Evolutionary conservation across 1,140 invertebrate species (phyloP), one percentile per base, ranked within the genome.

Genomic region (Polypedilum vanderplanki): DNA sequence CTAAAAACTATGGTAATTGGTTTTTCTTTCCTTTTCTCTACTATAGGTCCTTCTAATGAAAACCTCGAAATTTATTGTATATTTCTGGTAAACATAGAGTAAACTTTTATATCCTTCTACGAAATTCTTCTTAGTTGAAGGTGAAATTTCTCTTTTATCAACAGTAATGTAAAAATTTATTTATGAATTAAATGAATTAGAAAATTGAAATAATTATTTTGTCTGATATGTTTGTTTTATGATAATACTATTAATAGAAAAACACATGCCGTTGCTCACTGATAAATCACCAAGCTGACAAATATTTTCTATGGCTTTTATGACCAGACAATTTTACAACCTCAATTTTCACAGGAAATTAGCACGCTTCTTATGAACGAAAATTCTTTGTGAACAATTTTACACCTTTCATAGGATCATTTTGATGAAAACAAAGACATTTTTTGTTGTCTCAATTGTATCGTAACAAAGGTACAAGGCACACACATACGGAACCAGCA

Each of bases 331-430:
- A 57, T 70, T 18, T 22, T 70, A 10, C 8, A 18, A 70, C 65
- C 65, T 70, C 65, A 70, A 70, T 70, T 70, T 70, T 70, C 65
- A 70, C 65, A 70, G 65, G 65, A 70, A 70, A 70, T 70, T 70
- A 70, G 65, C 65, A 70, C 65, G 65, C 65, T 70, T 70, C 65
- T 70, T 70, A 9, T 10, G 9, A 17, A 57, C 46, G 10, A 20
- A 20, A 70, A 20, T 20, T 17, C 20, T 70, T 70, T 70, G 65
- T 18, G 1, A 18, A 70, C 8, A 70, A 70, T 70, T 70, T 70
- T 70, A 70, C 65, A 70, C 65, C 65, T 70, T 70, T 70, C 65
- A 70, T 20, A 18, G 9, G 3, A 70, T 20, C 65, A 70, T 20
- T n/a, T 57, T 57, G n/a, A 57, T 15, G 7, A 12, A 33, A 57